Percentiles rank a stretch among this genome's conserved stretches.
These are phyloP conservation scores for Melieria omissa DNA, from an alignment of 2,888 invertebrate genomes.

Conservation along the genomic window DNA sequence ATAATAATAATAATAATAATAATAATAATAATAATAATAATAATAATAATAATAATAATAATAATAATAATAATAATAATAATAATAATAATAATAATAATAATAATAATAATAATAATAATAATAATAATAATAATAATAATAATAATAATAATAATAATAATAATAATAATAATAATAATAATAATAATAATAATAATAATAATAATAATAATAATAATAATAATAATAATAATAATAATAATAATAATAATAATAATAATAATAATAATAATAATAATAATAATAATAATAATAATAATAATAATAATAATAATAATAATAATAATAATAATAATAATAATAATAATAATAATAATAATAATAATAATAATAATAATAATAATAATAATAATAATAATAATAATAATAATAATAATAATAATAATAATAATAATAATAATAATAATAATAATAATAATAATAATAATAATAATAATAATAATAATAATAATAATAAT, in stretches of 20 bases:
- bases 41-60: slow-evolving; percentile 4
- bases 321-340: slow-evolving; percentile 4
- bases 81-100: slow-evolving; percentile 4
- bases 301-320: slow-evolving; percentile 4
- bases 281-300: slow-evolving; percentile 4
- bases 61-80: slow-evolving; percentile 4
- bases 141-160: slow-evolving; percentile 4
- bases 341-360: slow-evolving; percentile 4
- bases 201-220: slow-evolving; percentile 4
- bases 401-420: slow-evolving; percentile 4
- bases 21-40: slow-evolving; percentile 4
- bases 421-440: slow-evolving; percentile 4
- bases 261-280: slow-evolving; percentile 4
- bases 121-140: slow-evolving; percentile 4
- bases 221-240: slow-evolving; percentile 4
- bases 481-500: slow-evolving; percentile 4
- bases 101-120: slow-evolving; percentile 4
- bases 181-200: slow-evolving; percentile 4
- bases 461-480: slow-evolving; percentile 4
- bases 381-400: slow-evolving; percentile 4
- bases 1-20: slow-evolving; percentile 4
- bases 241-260: slow-evolving; percentile 4
- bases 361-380: slow-evolving; percentile 4
- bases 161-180: slow-evolving; percentile 4
- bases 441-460: slow-evolving; percentile 4